Base-by-base conservation (phyloP, 2,797 vertebrate species). In the Chiloscyllium punctatum region DNA sequence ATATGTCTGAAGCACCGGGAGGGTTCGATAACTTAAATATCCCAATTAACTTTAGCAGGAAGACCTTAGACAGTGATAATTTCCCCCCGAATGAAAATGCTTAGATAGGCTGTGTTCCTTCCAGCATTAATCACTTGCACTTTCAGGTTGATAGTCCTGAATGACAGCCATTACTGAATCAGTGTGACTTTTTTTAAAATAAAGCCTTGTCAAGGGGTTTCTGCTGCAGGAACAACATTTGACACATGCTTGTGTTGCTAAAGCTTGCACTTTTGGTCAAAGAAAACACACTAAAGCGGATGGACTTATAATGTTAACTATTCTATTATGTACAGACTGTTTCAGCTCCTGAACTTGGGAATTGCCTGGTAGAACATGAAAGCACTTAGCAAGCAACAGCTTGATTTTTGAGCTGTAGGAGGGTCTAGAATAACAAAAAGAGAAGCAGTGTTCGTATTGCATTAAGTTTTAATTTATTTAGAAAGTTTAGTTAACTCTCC, bases 121-220 rank as follows among this genome's bases (percentile, higher is more conserved):
- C 91, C 62, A 92, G 91, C 37, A 48, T 94, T 74, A 94, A 94
- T 74, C 94, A 72, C 69, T 62, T 25, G 25, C 48, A 33, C 11
- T 48, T 69, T 94, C 94, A 94, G 94, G 25, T 94, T 94, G 51
- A 72, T 74, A 37, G 42, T 72, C 15, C 94, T 15, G 48, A 74
- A 72, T 72, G 42, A 30, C 69, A 53, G 11, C 51, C 68, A 30
- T 69, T 69, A 23, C 68, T 94, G 91, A 94, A 42, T 94, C 69
- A 72, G 16, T 72, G 69, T 27, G 25, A 33, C 53, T 30, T 69
- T 88, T 88, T 42, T 37, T 71, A 74, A 30, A 16, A 48, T 74
- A 72, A 42, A 94, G 51, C 42, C 72, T 94, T 94, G 33, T 16
- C 66, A 69, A 72, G 42, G 69, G 18, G 62, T 18, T 42, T 37